Evolutionary conservation across 2,797 vertebrate genomes (phyloP).

Genomic region (Choloepus didactylus): DNA sequence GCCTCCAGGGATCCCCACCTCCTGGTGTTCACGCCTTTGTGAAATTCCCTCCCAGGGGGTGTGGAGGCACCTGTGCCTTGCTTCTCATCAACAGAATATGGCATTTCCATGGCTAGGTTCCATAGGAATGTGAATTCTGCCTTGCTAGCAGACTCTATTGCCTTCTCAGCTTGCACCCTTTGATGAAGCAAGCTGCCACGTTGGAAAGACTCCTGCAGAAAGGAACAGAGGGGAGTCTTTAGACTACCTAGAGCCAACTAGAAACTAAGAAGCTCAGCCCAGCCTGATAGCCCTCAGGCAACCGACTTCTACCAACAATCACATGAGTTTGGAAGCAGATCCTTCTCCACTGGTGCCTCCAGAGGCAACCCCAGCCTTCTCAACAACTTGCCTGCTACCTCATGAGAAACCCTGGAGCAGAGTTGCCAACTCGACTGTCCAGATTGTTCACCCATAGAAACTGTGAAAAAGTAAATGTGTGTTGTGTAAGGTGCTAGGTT

Average conservation of each 20-base stretch:
- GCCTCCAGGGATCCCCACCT: background rate
- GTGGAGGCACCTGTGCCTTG: background rate
- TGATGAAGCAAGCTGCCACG: background rate
- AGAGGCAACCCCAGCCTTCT: background rate
- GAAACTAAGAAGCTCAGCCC: background rate
- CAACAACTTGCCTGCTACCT: background rate
- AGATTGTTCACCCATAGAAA: background rate
- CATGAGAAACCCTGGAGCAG: background rate
- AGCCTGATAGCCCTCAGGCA: background rate
- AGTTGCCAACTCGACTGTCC: background rate
- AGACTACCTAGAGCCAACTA: background rate
- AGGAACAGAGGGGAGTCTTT: background rate
- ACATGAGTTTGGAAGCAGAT: rapidly evolving
- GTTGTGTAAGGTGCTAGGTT: background rate
- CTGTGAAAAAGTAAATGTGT: background rate
- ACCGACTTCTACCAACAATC: background rate
- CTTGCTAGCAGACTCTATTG: background rate
- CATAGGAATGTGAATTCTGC: background rate
- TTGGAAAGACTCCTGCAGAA: background rate
- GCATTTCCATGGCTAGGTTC: background rate
- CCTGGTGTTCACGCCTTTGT: background rate
- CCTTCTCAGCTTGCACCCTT: background rate
- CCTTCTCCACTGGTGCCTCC: background rate
- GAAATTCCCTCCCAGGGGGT: background rate
- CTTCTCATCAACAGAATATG: background rate